phyloP scores from a whole-genome alignment of 2,888 invertebrate species.

The Cephalotes varians region DNA sequence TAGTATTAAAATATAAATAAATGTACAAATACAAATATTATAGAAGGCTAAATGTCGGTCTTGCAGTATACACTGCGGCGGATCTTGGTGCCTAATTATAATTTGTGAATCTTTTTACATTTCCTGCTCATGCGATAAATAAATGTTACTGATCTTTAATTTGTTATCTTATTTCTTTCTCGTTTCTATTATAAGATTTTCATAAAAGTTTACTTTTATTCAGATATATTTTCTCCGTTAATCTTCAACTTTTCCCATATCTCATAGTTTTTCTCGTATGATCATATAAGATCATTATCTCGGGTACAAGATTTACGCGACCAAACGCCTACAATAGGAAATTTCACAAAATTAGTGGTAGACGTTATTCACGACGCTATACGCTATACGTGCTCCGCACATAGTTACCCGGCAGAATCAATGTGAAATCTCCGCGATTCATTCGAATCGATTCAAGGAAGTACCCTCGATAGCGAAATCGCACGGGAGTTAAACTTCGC shows the following conservation, averaged over 20 bases:
- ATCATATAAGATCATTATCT: slow-evolving; percentile 15
- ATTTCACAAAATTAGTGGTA: not conserved
- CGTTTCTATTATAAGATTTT: not conserved
- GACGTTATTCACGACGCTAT: not conserved
- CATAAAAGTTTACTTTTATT: slow-evolving; percentile 2
- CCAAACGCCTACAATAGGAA: not conserved
- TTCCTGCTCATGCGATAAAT: too few relatives aligned
- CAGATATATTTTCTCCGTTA: not conserved
- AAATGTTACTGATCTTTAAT: not conserved
- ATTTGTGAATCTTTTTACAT: too few relatives aligned
- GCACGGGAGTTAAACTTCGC: slow-evolving; percentile 39
- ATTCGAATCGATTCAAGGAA: slow-evolving; percentile 39
- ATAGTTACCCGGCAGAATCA: slow-evolving; percentile 17
- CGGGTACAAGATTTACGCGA: not conserved
- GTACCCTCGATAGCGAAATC: slow-evolving; percentile 34
- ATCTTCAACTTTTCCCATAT: not conserved
- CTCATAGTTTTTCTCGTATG: not conserved
- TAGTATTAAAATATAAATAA: not conserved
- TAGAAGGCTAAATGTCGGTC: too few relatives aligned
- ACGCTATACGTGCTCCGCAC: not conserved
- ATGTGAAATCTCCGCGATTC: slow-evolving; percentile 26
- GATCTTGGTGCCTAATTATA: too few relatives aligned
- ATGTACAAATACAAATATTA: too few relatives aligned
- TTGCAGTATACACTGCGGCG: too few relatives aligned
- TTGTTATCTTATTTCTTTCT: not conserved